A percentile compares a stretch with the other conserved stretches of the same genome.
These are phyloP conservation scores for Sclerurus mexicanus DNA, from an alignment of 2,113 vertebrate species.

Conservation along the genomic window DNA sequence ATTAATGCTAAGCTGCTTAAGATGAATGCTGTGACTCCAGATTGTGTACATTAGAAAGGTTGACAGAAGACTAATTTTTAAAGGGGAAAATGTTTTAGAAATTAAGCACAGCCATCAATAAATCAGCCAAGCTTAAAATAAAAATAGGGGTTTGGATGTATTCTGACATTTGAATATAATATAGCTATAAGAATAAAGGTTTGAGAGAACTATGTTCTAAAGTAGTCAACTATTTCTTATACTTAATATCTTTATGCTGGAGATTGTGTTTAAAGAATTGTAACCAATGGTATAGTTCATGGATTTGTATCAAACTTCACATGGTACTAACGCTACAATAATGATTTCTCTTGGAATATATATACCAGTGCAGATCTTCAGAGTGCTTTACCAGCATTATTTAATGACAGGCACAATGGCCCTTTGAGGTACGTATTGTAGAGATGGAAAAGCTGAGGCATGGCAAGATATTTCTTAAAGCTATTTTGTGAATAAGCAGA, in stretches of 20 bases:
- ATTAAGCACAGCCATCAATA: slow-evolving; percentile 71
- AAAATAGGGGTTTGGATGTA: slow-evolving; percentile 40
- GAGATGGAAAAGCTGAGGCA: slow-evolving; percentile 45
- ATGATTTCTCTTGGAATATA: slow-evolving; percentile 4
- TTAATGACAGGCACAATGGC: slow-evolving; percentile 52
- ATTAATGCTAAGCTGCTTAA: slow-evolving; percentile 62
- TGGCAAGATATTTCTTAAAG: slow-evolving; percentile 3
- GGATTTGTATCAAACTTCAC: slow-evolving; percentile 51
- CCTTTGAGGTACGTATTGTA: slow-evolving; percentile 30
- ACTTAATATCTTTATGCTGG: slow-evolving; percentile 36
- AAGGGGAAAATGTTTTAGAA: slow-evolving; percentile 72
- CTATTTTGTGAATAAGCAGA: slow-evolving; percentile 44
- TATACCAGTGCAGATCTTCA: slow-evolving; percentile 16
- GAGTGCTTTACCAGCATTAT: slow-evolving; percentile 54
- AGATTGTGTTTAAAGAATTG: slow-evolving; percentile 52
- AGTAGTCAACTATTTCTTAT: slow-evolving; percentile 26
- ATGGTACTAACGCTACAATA: neutral
- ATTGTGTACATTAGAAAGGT: slow-evolving; percentile 43
- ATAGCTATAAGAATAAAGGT: slow-evolving; percentile 52
- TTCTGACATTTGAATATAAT: slow-evolving; percentile 68
- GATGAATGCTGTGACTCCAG: slow-evolving; percentile 37
- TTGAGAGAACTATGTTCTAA: slow-evolving; percentile 30
- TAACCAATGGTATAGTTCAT: slow-evolving; percentile 15
- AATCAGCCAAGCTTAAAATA: slow-evolving; percentile 60
- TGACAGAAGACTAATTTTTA: slow-evolving; percentile 70